Conservation (phyloP, 2,797 vertebrate species). For the Pipistrellus kuhlii region DNA sequence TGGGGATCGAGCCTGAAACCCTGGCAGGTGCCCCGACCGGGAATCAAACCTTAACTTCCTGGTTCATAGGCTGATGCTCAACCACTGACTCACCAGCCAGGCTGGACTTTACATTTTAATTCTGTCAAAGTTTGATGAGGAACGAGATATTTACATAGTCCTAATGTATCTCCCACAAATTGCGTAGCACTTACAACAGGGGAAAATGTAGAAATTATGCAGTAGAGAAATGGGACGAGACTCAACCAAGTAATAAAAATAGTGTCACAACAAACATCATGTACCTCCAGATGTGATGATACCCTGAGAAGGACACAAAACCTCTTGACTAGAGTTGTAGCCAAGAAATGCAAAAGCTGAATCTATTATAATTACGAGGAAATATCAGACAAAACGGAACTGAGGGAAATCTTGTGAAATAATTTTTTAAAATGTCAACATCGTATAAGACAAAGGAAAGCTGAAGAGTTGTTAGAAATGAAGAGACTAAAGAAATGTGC, state of each 20-base stretch:
- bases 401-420: conserved; percentile 26
- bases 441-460: conserved; percentile 30
- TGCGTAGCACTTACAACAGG: neutral
- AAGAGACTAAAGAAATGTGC: conserved; percentile 23
- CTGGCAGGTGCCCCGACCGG: too few species aligned
- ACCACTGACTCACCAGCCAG: too few species aligned
- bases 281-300: neutral
- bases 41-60: too few species aligned
- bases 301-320: conserved; percentile 19
- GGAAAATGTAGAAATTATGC: neutral
- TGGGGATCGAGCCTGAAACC: too few species aligned
- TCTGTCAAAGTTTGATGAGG: conserved; percentile 1
- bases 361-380: conserved; percentile 40
- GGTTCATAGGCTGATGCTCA: too few species aligned
- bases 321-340: neutral
- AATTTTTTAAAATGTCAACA: conserved; percentile 54
- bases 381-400: conserved; percentile 15
- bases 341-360: conserved; percentile 11
- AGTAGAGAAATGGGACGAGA: neutral
- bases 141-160: conserved; percentile 31
- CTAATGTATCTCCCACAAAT: neutral
- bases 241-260: conserved; percentile 34
- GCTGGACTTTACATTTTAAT: conserved; percentile 32
- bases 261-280: neutral
- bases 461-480: neutral